phyloP scores from a whole-genome alignment of 2,113 vertebrate genomes.

The Cochlearius cochlearius region DNA sequence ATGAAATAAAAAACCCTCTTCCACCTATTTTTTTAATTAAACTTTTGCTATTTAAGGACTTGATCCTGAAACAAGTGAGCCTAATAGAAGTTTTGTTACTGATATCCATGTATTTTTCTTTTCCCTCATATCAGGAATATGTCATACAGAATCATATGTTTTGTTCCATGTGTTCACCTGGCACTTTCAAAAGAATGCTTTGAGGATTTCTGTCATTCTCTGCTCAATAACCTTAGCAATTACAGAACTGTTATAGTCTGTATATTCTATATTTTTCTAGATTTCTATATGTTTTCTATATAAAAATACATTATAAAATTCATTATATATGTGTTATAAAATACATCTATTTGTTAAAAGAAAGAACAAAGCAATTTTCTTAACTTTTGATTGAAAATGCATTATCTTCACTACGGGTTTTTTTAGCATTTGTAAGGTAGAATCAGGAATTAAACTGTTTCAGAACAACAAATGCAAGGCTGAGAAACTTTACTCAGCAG shows the following conservation, averaged over 20 bases:
- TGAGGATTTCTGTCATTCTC: background rate
- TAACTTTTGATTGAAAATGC: background rate
- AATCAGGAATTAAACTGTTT: background rate
- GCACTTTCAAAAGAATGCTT: background rate
- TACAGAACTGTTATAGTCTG: background rate
- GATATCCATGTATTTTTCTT: background rate
- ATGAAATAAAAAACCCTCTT: background rate
- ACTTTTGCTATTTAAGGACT: background rate
- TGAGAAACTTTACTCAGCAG: background rate
- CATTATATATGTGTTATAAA: background rate
- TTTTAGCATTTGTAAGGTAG: background rate
- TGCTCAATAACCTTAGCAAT: background rate
- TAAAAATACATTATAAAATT: background rate
- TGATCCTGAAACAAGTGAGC: background rate
- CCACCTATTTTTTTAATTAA: background rate
- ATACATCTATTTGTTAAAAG: background rate
- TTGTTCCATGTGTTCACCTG: background rate
- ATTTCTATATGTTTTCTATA: background rate
- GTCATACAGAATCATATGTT: background rate
- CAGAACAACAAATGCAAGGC: background rate
- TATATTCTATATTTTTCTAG: background rate
- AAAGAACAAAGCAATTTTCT: background rate
- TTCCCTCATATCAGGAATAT: background rate
- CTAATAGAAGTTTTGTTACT: background rate
- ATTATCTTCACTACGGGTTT: background rate